Evolutionary conservation across 2,113 vertebrate species (phyloP).

Genomic region (Ammodytes marinus): DNA sequence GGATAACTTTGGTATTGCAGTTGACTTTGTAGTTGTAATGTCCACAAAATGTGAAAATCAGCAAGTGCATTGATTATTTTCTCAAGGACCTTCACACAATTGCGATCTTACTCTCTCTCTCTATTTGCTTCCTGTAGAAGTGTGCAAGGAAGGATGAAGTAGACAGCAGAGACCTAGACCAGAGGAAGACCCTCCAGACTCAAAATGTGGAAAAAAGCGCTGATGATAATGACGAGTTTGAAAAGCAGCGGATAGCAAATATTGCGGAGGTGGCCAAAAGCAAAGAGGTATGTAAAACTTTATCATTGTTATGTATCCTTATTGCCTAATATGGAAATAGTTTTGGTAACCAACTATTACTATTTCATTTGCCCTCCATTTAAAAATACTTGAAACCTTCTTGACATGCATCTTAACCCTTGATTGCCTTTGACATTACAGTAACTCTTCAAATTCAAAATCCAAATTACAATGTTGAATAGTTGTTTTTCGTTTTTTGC

Average conservation of each 20-base stretch:
- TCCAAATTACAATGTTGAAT: slow-evolving; percentile 8
- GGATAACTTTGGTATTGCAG: background rate
- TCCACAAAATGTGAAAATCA: background rate
- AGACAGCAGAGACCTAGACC: slow-evolving; percentile 92
- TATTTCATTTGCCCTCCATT: slow-evolving; percentile 11
- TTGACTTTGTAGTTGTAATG: slow-evolving; percentile 1
- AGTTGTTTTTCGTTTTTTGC: background rate
- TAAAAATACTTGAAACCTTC: slow-evolving; percentile 6
- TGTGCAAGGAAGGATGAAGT: slow-evolving; percentile 89
- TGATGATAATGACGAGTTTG: slow-evolving; percentile 95
- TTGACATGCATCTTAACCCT: slow-evolving; percentile 24
- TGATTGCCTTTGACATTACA: slow-evolving; percentile 21
- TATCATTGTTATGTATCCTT: background rate
- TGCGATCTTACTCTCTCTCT: slow-evolving; percentile 19
- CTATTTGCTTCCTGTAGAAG: slow-evolving; percentile 82
- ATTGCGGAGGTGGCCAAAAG: slow-evolving; percentile 97
- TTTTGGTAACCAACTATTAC: no score
- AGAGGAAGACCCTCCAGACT: slow-evolving; percentile 93
- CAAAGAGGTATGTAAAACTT: slow-evolving; percentile 89
- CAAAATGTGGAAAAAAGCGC: slow-evolving; percentile 83
- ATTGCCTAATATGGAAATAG: no score
- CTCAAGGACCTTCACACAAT: background rate
- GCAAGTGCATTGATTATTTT: slow-evolving; percentile 2
- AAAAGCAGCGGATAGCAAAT: slow-evolving; percentile 96
- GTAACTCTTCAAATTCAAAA: slow-evolving; percentile 36